Conservation (phyloP, 1,140 invertebrate genomes). For the Drosophila repletoides region DNA sequence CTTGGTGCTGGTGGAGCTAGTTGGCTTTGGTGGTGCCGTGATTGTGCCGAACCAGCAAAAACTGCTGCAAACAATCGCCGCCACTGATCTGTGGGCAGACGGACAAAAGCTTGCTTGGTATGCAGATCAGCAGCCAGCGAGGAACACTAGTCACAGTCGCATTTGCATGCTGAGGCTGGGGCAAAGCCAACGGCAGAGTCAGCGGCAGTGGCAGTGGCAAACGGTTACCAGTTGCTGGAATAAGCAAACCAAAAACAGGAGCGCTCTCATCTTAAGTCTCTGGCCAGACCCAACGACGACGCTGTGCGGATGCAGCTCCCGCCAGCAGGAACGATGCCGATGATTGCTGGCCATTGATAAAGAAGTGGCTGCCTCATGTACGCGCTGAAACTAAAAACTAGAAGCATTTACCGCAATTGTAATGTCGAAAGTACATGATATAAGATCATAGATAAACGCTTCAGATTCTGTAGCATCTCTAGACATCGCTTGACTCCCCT, state of each 20-base stretch:
- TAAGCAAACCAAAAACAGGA: constrained; percentile 25
- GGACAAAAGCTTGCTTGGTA: constrained; percentile 55
- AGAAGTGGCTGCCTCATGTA: constrained; percentile 72
- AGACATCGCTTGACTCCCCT: constrained; percentile 20
- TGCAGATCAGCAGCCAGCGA: constrained; percentile 66
- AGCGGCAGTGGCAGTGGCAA: not conserved
- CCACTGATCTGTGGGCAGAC: constrained; percentile 59
- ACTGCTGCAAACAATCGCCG: constrained; percentile 76
- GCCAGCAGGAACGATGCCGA: constrained; percentile 52
- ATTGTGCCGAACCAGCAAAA: constrained; percentile 52
- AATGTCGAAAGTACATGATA: constrained; percentile 83
- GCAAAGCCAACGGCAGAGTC: not conserved
- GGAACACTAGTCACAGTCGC: constrained; percentile 35
- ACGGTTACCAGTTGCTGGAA: constrained; percentile 10
- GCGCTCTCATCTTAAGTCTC: constrained; percentile 26
- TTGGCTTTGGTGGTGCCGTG: constrained; percentile 34
- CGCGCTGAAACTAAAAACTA: constrained; percentile 82
- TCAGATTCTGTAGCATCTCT: constrained; percentile 75
- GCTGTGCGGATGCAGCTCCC: constrained; percentile 46
- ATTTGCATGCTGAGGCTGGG: constrained; percentile 61
- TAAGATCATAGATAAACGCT: constrained; percentile 82
- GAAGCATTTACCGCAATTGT: constrained; percentile 83
- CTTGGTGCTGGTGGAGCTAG: not conserved
- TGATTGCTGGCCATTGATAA: constrained; percentile 78
- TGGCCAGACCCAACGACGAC: constrained; percentile 72